Conservation (phyloP, 1,140 invertebrate genomes). For the Contarinia nasturtii region DNA sequence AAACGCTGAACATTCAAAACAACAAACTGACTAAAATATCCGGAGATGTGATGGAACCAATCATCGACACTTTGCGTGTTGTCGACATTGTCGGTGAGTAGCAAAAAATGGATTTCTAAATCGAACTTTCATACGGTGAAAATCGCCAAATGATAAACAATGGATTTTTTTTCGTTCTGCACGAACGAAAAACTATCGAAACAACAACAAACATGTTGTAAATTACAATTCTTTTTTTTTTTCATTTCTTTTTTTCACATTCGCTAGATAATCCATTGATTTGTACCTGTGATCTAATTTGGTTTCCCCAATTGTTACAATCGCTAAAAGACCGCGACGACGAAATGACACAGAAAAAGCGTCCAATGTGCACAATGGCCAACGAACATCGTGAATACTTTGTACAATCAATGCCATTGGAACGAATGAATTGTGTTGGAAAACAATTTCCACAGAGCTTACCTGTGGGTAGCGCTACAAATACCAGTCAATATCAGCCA, state of each 20-base stretch:
- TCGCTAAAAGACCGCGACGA: constrained; percentile 57
- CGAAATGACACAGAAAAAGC: constrained; percentile 68
- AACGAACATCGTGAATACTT: constrained; percentile 60
- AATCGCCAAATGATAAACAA: not conserved
- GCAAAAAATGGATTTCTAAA: not conserved
- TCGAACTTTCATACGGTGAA: not conserved
- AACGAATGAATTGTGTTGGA: constrained; percentile 53
- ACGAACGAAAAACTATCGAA: not conserved
- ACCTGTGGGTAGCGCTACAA: too few relatives aligned
- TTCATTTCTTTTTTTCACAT: not conserved
- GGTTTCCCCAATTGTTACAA: constrained; percentile 65
- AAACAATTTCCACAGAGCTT: not conserved
- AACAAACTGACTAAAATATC: constrained; percentile 65
- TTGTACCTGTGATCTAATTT: constrained; percentile 71
- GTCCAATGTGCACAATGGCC: constrained; percentile 55
- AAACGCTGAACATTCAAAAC: constrained; percentile 70
- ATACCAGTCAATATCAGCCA: too few relatives aligned
- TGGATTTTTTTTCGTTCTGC: not conserved
- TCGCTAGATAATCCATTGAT: constrained; percentile 65
- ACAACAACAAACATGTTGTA: not conserved
- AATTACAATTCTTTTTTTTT: not conserved
- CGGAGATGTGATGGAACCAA: constrained; percentile 73
- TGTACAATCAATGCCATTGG: constrained; percentile 56
- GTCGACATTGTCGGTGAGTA: constrained; percentile 70
- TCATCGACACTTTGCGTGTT: constrained; percentile 64